A percentile compares a stretch with the other conserved stretches of the same genome.
phyloP scores from a whole-genome alignment of 2,113 vertebrate genomes.

The Ivindomyrus marchei region DNA sequence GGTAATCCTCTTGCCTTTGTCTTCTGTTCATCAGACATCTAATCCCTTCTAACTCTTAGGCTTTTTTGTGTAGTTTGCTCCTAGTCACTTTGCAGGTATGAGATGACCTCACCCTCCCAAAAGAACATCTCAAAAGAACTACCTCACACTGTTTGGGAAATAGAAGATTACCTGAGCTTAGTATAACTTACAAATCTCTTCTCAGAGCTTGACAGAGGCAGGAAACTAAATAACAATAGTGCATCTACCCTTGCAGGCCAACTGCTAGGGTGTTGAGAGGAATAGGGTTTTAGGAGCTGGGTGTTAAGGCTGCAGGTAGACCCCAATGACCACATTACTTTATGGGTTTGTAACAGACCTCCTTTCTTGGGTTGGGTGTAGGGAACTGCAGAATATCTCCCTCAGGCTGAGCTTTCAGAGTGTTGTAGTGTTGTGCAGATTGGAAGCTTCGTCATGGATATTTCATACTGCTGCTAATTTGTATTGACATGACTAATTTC shows the following conservation, averaged over 20 bases:
- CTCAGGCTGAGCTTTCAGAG: neutral
- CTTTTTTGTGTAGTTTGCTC: neutral
- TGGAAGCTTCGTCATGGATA: neutral
- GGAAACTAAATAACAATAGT: conserved; percentile 14
- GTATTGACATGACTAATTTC: neutral
- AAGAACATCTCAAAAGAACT: neutral
- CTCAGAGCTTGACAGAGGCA: conserved; percentile 21
- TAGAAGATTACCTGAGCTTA: conserved; percentile 30
- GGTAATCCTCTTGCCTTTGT: neutral
- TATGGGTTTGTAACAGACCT: neutral
- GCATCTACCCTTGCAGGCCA: neutral
- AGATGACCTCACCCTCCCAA: conserved; percentile 24
- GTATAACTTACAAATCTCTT: conserved; percentile 22
- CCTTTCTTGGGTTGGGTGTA: neutral
- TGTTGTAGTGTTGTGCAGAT: neutral
- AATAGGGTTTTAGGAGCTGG: neutral
- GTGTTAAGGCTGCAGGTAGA: neutral
- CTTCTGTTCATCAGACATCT: neutral
- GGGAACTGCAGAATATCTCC: neutral
- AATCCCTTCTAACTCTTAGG: neutral
- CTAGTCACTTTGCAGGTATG: conserved; percentile 16
- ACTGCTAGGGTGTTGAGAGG: neutral
- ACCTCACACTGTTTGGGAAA: conserved; percentile 14
- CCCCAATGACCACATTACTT: neutral
- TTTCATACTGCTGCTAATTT: neutral